Conservation (phyloP, 2,113 vertebrate genomes). For the Nesogale talazaci region DNA sequence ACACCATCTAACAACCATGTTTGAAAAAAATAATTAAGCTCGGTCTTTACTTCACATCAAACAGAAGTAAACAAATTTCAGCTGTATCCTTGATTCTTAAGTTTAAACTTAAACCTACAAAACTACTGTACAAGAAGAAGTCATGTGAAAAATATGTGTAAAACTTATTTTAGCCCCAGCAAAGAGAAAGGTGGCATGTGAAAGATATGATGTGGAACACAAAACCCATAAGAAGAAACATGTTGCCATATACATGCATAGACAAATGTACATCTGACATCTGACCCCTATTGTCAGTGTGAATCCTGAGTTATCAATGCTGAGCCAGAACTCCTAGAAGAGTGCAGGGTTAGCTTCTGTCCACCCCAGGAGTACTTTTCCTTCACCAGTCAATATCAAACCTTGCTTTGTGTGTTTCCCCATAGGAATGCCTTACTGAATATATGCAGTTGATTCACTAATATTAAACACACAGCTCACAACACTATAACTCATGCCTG, state of each 20-base stretch:
- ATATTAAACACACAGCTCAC: too few relatives aligned
- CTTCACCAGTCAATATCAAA: too few relatives aligned
- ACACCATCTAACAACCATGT: too few relatives aligned
- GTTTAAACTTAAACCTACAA: not conserved
- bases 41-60: not conserved
- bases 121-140: not conserved
- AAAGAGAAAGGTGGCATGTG: not conserved
- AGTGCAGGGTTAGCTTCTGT: too few relatives aligned
- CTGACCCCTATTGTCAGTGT: too few relatives aligned
- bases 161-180: not conserved
- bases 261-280: not conserved
- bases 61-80: slow-evolving; percentile 4
- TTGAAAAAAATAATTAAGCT: not conserved
- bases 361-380: too few relatives aligned
- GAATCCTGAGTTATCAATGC: too few relatives aligned
- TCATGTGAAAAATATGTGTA: not conserved
- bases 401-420: too few relatives aligned
- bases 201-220: not conserved
- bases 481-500: too few relatives aligned
- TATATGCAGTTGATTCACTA: too few relatives aligned
- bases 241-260: not conserved
- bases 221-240: not conserved
- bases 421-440: too few relatives aligned
- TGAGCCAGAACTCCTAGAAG: too few relatives aligned
- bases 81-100: not conserved